A percentile compares a stretch with the other conserved stretches of the same genome.
Evolutionary conservation across 2,797 vertebrate species (phyloP).

Genomic region (Esox masquinongy): DNA sequence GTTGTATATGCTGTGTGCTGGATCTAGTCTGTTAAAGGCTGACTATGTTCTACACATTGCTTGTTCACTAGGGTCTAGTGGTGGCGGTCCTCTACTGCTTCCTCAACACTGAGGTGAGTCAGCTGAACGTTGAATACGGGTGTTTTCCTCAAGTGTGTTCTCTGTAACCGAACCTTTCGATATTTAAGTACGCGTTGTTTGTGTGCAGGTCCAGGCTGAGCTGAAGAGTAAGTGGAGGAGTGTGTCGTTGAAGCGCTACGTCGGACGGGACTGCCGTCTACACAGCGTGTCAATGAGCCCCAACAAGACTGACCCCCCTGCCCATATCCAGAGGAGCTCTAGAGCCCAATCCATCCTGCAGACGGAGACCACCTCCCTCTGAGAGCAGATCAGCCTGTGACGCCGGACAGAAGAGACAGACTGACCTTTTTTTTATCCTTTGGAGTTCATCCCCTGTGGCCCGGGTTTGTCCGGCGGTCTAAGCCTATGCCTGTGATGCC

Average conservation of each 20-base stretch:
- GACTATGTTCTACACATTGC: not conserved
- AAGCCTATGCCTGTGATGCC: too few relatives aligned
- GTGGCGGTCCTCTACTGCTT: slow-evolving; percentile 93
- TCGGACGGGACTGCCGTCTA: slow-evolving; percentile 71
- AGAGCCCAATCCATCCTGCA: slow-evolving; percentile 88
- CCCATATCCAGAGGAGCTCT: slow-evolving; percentile 73
- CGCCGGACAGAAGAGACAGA: not conserved
- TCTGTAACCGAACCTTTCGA: not conserved
- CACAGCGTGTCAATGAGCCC: slow-evolving; percentile 75
- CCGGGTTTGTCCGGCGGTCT: too few relatives aligned
- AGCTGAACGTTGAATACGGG: not conserved
- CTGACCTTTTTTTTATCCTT: not conserved
- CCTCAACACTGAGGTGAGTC: slow-evolving; percentile 90
- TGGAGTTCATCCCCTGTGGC: too few relatives aligned
- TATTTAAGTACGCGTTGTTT: too few relatives aligned
- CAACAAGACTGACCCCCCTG: slow-evolving; percentile 74
- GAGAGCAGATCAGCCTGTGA: slow-evolving; percentile 45
- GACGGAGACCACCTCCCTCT: slow-evolving; percentile 88
- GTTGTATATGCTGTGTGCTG: not conserved
- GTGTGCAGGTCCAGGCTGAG: slow-evolving; percentile 87
- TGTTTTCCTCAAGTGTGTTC: not conserved
- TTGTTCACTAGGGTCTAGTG: slow-evolving; percentile 83
- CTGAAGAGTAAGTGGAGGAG: slow-evolving; percentile 85
- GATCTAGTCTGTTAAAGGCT: not conserved
- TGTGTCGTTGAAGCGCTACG: slow-evolving; percentile 73